Percentiles rank a stretch among this genome's conserved stretches.
These are phyloP conservation scores for Chironex yamaguchii DNA, from an alignment of 30 jellyfish, hydroid and myxozoan species.

Conservation along the genomic window DNA sequence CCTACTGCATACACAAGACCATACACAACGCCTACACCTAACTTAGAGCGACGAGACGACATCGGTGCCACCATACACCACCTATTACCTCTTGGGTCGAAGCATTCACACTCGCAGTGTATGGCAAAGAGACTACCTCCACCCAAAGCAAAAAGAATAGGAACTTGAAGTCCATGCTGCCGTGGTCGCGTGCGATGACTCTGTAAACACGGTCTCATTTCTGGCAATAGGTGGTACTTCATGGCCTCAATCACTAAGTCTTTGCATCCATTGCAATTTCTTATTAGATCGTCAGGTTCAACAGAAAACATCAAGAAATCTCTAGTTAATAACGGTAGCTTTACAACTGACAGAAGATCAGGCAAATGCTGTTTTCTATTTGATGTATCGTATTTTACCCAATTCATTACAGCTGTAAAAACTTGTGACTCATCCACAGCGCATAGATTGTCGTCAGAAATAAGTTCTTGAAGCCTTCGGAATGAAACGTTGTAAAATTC, in stretches of 20 bases:
- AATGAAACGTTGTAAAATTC: slow-evolving; percentile 66
- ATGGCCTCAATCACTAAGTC: slow-evolving; percentile 87
- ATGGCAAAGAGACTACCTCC: slow-evolving; percentile 93
- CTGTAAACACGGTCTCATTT: slow-evolving; percentile 86
- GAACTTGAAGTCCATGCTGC: slow-evolving; percentile 9
- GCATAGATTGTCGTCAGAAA: slow-evolving; percentile 72
- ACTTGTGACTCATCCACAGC: slow-evolving; percentile 76
- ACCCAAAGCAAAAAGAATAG: slow-evolving; percentile 82
- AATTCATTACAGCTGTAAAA: slow-evolving; percentile 72
- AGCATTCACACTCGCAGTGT: slow-evolving; percentile 92
- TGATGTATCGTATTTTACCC: slow-evolving; percentile 69
- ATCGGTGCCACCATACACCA: slow-evolving; percentile 87
- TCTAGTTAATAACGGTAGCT: slow-evolving; percentile 73
- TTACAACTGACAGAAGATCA: slow-evolving; percentile 68
- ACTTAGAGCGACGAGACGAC: slow-evolving; percentile 76
- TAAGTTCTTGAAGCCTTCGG: slow-evolving; percentile 46
- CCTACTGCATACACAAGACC: slow-evolving; percentile 95
- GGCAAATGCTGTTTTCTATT: slow-evolving; percentile 56
- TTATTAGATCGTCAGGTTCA: slow-evolving; percentile 83
- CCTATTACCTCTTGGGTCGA: slow-evolving; percentile 44
- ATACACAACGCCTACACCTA: slow-evolving; percentile 89
- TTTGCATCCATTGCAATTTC: slow-evolving; percentile 60
- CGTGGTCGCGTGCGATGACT: slow-evolving; percentile 72
- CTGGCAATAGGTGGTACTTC: slow-evolving; percentile 90
- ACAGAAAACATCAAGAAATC: slow-evolving; percentile 90